Conservation (phyloP, 2,888 invertebrate species). For the Tachina fera region DNA sequence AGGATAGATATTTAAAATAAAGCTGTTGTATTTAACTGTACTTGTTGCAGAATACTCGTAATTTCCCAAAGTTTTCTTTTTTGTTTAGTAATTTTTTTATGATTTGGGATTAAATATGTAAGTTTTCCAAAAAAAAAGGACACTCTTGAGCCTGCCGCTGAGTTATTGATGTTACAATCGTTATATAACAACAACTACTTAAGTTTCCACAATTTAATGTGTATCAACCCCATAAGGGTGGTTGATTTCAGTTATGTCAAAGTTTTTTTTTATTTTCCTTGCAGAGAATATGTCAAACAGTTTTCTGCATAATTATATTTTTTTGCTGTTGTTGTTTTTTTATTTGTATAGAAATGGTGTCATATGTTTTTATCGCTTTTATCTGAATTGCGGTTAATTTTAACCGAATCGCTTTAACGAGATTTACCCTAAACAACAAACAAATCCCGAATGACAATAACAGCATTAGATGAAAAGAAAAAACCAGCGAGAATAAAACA, state of each 20-base stretch:
- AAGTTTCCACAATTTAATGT: slow-evolving; percentile 13
- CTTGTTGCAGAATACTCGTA: background rate
- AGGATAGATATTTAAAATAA: no score
- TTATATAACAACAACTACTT: background rate
- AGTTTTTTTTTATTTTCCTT: background rate
- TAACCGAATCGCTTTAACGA: slow-evolving; percentile 69
- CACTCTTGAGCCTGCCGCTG: background rate
- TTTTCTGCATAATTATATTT: slow-evolving; percentile 45
- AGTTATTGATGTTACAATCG: background rate
- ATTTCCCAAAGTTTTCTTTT: slow-evolving; percentile 16
- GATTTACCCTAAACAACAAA: slow-evolving; percentile 65
- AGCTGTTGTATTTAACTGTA: no score
- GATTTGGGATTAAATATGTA: slow-evolving; percentile 20
- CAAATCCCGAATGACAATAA: slow-evolving; percentile 43
- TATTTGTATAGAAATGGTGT: slow-evolving; percentile 71
- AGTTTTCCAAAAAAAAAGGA: background rate
- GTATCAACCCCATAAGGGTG: slow-evolving; percentile 14
- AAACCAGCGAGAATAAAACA: slow-evolving; percentile 30
- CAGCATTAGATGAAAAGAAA: background rate
- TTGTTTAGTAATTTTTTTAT: slow-evolving; percentile 41
- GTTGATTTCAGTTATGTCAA: slow-evolving; percentile 15
- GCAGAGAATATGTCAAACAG: slow-evolving; percentile 55
- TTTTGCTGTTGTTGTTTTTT: slow-evolving; percentile 10
- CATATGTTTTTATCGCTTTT: slow-evolving; percentile 74
- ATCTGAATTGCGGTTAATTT: slow-evolving; percentile 69